Percentiles rank a stretch among this genome's conserved stretches.
Evolutionary conservation across 2,888 invertebrate species (phyloP).

Genomic region (Sphecodes monilicornis): DNA sequence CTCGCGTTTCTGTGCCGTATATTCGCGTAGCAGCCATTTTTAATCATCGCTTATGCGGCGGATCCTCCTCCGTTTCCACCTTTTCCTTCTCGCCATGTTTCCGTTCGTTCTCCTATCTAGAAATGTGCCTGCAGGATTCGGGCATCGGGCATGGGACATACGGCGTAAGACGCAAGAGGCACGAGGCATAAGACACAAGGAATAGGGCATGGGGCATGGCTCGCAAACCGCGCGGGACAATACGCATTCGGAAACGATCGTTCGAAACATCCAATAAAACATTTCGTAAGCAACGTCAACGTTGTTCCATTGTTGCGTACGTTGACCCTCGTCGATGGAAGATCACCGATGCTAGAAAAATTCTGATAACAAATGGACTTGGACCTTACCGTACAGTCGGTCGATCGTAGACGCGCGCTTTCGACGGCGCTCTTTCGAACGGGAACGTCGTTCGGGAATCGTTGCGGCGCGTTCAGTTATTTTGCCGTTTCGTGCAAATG

Average conservation of each 20-base stretch:
- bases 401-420: background rate
- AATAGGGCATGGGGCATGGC: too few relatives aligned
- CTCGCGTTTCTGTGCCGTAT: constrained; percentile 61
- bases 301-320: constrained; percentile 59
- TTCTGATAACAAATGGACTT: constrained; percentile 67
- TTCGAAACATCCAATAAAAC: background rate
- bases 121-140: background rate
- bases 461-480: background rate
- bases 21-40: constrained; percentile 76
- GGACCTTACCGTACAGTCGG: constrained; percentile 48
- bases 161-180: too few relatives aligned
- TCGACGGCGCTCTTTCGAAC: background rate
- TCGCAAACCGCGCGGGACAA: too few relatives aligned
- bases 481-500: background rate
- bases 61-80: constrained; percentile 29
- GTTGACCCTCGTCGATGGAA: constrained; percentile 63
- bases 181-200: too few relatives aligned
- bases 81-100: background rate
- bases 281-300: constrained; percentile 20
- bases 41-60: constrained; percentile 66
- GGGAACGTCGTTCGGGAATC: background rate
- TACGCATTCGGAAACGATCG: background rate
- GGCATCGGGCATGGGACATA: background rate
- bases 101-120: background rate
- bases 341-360: constrained; percentile 56